A percentile compares a stretch with the other conserved stretches of the same genome.
These are phyloP conservation scores for Manis crassicaudata DNA, from an alignment of 2,797 vertebrate genomes.

Conservation along the genomic window DNA sequence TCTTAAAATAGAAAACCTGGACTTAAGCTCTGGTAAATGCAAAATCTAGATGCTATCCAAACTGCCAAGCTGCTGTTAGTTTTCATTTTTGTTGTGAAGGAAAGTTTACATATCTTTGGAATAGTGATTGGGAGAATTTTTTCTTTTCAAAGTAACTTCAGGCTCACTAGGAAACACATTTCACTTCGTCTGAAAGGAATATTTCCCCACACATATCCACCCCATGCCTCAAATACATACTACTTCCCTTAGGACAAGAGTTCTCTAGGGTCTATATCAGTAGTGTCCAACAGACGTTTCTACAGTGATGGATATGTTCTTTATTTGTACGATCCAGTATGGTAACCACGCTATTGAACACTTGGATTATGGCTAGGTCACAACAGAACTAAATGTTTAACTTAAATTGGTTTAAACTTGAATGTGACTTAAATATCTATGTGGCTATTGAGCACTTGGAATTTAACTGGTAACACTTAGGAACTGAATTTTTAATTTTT, in stretches of 20 bases:
- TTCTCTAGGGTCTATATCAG: background rate
- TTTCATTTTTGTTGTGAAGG: background rate
- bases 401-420: slow-evolving; percentile 34
- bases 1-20: background rate
- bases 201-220: fast-evolving
- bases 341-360: background rate
- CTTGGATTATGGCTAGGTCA: background rate
- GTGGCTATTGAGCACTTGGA: background rate
- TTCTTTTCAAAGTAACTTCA: background rate
- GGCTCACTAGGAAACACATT: background rate
- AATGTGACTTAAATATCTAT: background rate
- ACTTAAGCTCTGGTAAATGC: background rate
- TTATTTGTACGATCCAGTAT: background rate
- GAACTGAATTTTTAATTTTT: background rate
- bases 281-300: background rate
- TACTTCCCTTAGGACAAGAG: background rate
- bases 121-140: background rate
- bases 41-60: background rate
- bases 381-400: background rate
- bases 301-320: background rate
- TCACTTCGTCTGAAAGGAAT: background rate
- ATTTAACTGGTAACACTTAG: background rate
- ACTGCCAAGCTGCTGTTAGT: background rate
- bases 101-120: background rate
- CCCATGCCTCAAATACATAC: background rate